Conservation (phyloP, 2,888 invertebrate species). For the Podotricha telesiphe region DNA sequence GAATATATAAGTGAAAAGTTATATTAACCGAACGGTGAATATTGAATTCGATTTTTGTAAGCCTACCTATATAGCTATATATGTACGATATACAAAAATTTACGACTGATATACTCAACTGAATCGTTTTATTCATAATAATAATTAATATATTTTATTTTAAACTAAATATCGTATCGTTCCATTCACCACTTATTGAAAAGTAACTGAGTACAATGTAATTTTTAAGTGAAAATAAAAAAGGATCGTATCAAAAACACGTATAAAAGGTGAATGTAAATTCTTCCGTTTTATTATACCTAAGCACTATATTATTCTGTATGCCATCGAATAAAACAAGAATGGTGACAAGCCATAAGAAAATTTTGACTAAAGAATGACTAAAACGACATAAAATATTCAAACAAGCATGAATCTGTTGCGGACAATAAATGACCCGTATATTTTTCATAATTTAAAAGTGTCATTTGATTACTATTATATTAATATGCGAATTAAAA, state of each 20-base stretch:
- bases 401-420: neutral
- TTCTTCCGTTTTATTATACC: conserved; percentile 10
- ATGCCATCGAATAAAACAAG: conserved; percentile 6
- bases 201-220: neutral
- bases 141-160: neutral
- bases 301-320: neutral
- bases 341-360: neutral
- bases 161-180: neutral
- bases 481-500: too few species aligned
- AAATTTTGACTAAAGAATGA: conserved; percentile 2
- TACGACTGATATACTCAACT: neutral
- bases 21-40: neutral
- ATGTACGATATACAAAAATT: neutral
- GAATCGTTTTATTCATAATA: neutral
- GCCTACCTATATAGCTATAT: too few species aligned
- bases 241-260: neutral
- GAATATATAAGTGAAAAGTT: neutral
- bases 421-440: neutral
- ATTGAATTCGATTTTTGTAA: neutral
- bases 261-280: neutral
- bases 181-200: conserved; percentile 1
- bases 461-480: too few species aligned
- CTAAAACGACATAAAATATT: conserved; percentile 1
- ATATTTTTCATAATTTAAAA: neutral
- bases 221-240: conserved; percentile 12